A percentile compares a stretch with the other conserved stretches of the same genome.
Evolutionary conservation across 2,797 vertebrate species (phyloP).

Genomic region (Tenualosa thibaudeaui): DNA sequence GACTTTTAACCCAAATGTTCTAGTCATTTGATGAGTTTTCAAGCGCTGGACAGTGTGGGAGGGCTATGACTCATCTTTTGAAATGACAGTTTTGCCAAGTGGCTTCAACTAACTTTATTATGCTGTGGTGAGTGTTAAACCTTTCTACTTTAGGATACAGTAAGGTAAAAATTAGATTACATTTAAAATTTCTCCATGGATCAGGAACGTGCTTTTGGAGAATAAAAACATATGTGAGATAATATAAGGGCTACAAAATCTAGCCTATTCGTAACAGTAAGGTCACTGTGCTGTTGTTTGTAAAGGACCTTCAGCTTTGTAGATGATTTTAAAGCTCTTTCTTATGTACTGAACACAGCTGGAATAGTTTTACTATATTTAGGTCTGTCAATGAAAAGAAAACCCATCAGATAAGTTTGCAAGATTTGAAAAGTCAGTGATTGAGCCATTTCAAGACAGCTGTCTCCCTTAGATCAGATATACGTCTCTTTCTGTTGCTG

Average conservation of each 20-base stretch:
- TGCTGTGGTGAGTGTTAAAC: background rate
- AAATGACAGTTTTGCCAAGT: background rate
- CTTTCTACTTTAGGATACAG: background rate
- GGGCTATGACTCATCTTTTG: background rate
- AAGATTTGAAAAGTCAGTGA: too few species aligned
- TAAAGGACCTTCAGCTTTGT: background rate
- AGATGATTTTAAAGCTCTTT: background rate
- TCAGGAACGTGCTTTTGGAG: background rate
- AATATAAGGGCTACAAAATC: background rate
- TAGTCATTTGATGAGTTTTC: background rate
- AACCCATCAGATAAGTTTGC: background rate
- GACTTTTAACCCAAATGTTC: background rate
- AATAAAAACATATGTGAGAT: background rate
- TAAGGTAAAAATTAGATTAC: background rate
- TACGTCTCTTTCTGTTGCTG: background rate
- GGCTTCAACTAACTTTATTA: background rate
- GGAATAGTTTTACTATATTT: background rate
- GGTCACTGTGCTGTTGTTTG: background rate
- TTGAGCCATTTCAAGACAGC: too few species aligned
- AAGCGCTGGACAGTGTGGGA: background rate
- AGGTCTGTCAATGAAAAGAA: background rate
- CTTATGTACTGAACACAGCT: background rate
- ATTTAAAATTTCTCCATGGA: background rate
- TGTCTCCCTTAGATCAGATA: too few species aligned
- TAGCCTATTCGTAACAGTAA: background rate